Percentiles rank a stretch among this genome's conserved stretches.
These are phyloP conservation scores for Epirrhoe alternata DNA, from an alignment of 2,888 invertebrate species.

Conservation along the genomic window DNA sequence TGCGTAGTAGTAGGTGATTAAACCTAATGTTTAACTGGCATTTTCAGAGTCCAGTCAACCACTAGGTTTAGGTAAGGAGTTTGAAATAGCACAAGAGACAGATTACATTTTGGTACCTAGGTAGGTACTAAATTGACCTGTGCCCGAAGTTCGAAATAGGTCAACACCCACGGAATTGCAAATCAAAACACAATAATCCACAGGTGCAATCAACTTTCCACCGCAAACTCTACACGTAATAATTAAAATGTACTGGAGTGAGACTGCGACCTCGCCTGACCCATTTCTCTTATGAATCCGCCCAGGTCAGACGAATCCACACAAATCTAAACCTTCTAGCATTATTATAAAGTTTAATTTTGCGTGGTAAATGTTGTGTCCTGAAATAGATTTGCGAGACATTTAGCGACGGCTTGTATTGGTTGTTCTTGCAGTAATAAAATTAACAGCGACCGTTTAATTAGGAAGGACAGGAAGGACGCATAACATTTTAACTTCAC, in stretches of 20 bases:
- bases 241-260: constrained; percentile 71
- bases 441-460: constrained; percentile 36
- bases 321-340: constrained; percentile 46
- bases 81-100: too few relatives aligned
- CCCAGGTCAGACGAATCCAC: constrained; percentile 55
- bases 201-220: constrained; percentile 48
- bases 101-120: too few relatives aligned
- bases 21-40: too few relatives aligned
- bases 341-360: constrained; percentile 37
- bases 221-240: constrained; percentile 47
- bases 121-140: background rate
- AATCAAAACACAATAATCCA: constrained; percentile 40
- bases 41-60: too few relatives aligned
- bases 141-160: background rate
- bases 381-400: constrained; percentile 71
- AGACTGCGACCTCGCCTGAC: constrained; percentile 70
- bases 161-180: constrained; percentile 15
- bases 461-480: background rate
- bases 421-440: constrained; percentile 60
- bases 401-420: constrained; percentile 61
- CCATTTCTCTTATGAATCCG: constrained; percentile 69
- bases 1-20: too few relatives aligned
- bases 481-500: background rate
- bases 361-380: constrained; percentile 31
- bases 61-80: too few relatives aligned